A percentile compares a stretch with the other conserved stretches of the same genome.
phyloP scores from a whole-genome alignment of 2,113 vertebrate genomes.

The Camarhynchus parvulus region DNA sequence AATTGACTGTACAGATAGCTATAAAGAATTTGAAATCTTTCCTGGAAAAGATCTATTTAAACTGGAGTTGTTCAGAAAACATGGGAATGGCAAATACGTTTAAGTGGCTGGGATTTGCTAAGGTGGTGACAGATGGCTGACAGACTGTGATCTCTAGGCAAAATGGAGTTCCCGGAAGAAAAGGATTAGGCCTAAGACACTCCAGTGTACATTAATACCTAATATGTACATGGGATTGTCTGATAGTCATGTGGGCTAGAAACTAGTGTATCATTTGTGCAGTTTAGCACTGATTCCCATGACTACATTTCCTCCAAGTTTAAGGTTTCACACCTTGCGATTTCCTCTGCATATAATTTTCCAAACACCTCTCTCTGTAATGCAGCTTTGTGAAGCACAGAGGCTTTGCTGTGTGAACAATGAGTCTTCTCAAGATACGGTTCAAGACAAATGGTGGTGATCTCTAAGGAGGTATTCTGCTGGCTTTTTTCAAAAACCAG shows the following conservation, averaged over 20 bases:
- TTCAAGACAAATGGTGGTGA: background rate
- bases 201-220: background rate
- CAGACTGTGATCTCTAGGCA: background rate
- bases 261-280: background rate
- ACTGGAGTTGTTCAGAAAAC: background rate
- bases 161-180: background rate
- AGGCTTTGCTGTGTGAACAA: background rate
- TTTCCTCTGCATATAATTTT: background rate
- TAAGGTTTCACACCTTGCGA: background rate
- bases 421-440: background rate
- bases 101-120: background rate
- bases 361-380: background rate
- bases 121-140: background rate
- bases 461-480: background rate
- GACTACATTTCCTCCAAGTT: background rate
- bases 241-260: background rate
- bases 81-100: background rate
- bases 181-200: background rate
- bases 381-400: background rate
- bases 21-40: background rate
- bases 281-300: background rate
- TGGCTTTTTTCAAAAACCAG: background rate
- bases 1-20: background rate
- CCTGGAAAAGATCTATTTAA: background rate
- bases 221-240: background rate